Percentiles rank a stretch among this genome's conserved stretches.
Evolutionary conservation across 1,140 invertebrate genomes (phyloP).

Genomic region (Panagrolaimus sp.): DNA sequence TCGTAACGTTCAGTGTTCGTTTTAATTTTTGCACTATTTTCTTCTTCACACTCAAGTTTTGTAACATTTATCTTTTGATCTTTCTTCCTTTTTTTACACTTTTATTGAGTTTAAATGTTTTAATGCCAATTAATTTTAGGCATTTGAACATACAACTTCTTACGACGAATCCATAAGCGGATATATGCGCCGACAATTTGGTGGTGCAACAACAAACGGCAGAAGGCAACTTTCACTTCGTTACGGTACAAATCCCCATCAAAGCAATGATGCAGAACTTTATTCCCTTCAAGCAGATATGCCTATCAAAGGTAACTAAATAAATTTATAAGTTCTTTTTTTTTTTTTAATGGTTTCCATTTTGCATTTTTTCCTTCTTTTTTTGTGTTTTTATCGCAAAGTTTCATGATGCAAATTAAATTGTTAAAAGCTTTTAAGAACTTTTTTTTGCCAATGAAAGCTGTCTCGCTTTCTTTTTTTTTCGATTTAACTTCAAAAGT

Average conservation of each 20-base stretch:
- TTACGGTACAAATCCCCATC: constrained; percentile 97
- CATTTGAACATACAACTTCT: constrained; percentile 73
- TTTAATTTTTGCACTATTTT: background rate
- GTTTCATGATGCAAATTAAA: too few relatives aligned
- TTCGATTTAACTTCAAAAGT: too few relatives aligned
- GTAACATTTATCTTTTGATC: too few relatives aligned
- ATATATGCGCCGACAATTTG: constrained; percentile 86
- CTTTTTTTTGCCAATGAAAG: too few relatives aligned
- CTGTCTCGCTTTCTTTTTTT: too few relatives aligned
- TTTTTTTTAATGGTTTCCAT: background rate
- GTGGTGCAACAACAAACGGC: constrained; percentile 61
- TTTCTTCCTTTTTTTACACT: too few relatives aligned
- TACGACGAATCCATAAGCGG: constrained; percentile 91
- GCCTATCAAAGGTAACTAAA: constrained; percentile 71
- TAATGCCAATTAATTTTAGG: constrained; percentile 23
- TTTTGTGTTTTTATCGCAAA: background rate
- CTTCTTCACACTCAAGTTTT: too few relatives aligned
- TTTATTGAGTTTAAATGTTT: background rate
- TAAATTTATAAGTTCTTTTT: background rate
- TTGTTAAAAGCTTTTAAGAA: too few relatives aligned
- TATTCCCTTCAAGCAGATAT: constrained; percentile 74
- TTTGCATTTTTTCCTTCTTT: background rate
- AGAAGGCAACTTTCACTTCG: constrained; percentile 59
- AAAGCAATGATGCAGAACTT: constrained; percentile 82
- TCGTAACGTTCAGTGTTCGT: constrained; percentile 11